Base-by-base conservation (phyloP, 2,888 invertebrate species). In the Tetranychus truncatus region DNA sequence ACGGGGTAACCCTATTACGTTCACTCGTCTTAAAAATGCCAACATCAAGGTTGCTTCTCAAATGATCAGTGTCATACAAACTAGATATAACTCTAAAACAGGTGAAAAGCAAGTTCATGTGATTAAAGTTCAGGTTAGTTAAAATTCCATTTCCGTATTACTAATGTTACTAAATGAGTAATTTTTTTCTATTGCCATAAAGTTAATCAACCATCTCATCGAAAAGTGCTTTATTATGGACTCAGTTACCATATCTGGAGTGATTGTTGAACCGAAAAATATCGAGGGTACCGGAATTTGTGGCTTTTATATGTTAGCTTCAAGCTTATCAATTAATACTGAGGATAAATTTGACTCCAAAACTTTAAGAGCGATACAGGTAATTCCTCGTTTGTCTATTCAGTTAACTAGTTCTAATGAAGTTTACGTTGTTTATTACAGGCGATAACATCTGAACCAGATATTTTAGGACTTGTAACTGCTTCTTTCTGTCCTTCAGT, bases 401-500 rank as follows among this genome's bases (percentile, higher is more conserved):
- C 34, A 20, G 5, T 69, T 4, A 24, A 21, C 11, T 69, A 5
- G 1, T 69, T 20, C 6, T 69, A 5, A 69, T 69, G 9, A 55
- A 15, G 2, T 9, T 6, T 55, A 6, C 20, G 9, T 21, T 7
- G 11, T 24, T 24, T 8, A 24, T 24, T 21, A 6, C 34, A 69
- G 69, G 69, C 20, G 5, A 24, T 69, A n/a, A 20, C 15, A 6
- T 4, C n/a, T 8, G 69, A 69, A 24, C 20, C 18, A 20, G 34
- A 69, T 8, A 24, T 69, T 24, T 24, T 69, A 24, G n/a, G 20
- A 6, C 34, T 69, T 24, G 21, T 69, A 20, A 21, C 20, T 69
- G 69, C 69, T 69, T 69, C 69, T 20, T 24, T 69, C 21, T 69
- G 69, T 69, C 69, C 69, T 5, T 11, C 20, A 69, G 69, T 69